Base-by-base conservation (phyloP, 2,888 invertebrate genomes). In the Ochropleura leucogaster region DNA sequence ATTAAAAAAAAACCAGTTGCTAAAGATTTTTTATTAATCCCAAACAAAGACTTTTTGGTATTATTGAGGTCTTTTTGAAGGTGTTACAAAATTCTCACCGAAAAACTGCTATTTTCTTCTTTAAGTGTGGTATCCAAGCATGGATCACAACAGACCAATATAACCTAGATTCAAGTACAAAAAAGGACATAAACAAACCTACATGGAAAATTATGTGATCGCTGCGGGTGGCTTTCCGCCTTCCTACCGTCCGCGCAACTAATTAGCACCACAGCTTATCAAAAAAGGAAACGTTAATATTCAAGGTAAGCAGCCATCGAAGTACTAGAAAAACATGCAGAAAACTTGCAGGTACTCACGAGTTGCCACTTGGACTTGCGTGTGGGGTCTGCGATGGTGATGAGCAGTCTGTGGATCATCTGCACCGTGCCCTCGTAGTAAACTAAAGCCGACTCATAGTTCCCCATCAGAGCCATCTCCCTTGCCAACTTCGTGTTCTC, bases 401-500 rank as follows among this genome's bases (percentile, higher is more conserved):
- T 97, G 63, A 99, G 97, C 78, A 99, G 97, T 89, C 98, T 97
- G 89, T 98, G 98, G 88, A 99, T 98, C 97, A 99, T 98, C 93
- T 99, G 98, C 76, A 99, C 97, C 14, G 98, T 98, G 70, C 99
- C 98, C 93, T 99, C 98, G 93, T 99, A 99, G 95, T 99, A 99
- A 76, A 99, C 98, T 85, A 98, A 97, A 44, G 99, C 98, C 82
- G 98, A 98, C 91, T 99, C 99, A 93, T 99, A 99, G 95, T 99
- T 99, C 42, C 99, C 99, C 92, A 98, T 98, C 90, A 99, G 96
- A 80, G 99, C 98, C 98, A 98, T 98, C 97, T 99, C 99, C 91
- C 99, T 97, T 75, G 99, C 99, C 95, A 99, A 96, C 95, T 98
- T 99, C 78, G 99, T 98, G 97, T 99, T 99, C 96, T 99, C 99